phyloP scores from a whole-genome alignment of 1,140 invertebrate genomes.

The Drosophila orena region DNA sequence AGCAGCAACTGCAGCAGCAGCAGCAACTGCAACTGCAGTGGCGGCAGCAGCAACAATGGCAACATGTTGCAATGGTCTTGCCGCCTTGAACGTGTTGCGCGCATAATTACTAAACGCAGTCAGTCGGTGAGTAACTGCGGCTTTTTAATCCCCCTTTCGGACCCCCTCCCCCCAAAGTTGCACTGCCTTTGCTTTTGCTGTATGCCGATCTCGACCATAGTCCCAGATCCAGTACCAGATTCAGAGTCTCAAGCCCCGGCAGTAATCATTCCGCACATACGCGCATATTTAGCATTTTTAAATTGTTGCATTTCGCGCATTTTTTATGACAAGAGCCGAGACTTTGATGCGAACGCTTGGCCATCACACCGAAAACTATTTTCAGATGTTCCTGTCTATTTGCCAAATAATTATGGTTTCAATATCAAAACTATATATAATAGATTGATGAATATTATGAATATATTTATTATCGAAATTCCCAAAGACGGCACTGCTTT shows the following conservation, averaged over 20 bases:
- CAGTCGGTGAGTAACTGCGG: constrained; percentile 42
- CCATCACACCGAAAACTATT: constrained; percentile 11
- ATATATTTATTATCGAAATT: too few species aligned
- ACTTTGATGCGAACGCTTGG: constrained; percentile 41
- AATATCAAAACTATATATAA: too few species aligned
- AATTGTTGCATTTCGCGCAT: constrained; percentile 81
- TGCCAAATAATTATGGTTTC: too few species aligned
- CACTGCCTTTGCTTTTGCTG: constrained; percentile 16
- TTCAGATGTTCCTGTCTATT: not conserved
- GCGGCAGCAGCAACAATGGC: constrained; percentile 40
- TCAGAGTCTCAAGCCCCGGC: constrained; percentile 23
- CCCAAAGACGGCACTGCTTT: too few species aligned
- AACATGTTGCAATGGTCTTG: constrained; percentile 61
- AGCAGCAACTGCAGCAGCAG: constrained; percentile 1
- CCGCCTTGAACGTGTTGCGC: constrained; percentile 77
- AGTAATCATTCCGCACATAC: constrained; percentile 77
- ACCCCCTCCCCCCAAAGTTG: constrained; percentile 26
- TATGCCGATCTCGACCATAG: constrained; percentile 34
- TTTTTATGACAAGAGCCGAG: constrained; percentile 70
- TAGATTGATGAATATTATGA: too few species aligned
- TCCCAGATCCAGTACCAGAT: constrained; percentile 34
- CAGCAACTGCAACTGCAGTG: constrained; percentile 31
- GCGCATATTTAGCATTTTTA: constrained; percentile 82
- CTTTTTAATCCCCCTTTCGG: constrained; percentile 35
- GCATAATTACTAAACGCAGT: constrained; percentile 72